A percentile compares a stretch with the other conserved stretches of the same genome.
These are phyloP conservation scores for Labrus mixtus DNA, from an alignment of 2,113 vertebrate species.

Conservation along the genomic window DNA sequence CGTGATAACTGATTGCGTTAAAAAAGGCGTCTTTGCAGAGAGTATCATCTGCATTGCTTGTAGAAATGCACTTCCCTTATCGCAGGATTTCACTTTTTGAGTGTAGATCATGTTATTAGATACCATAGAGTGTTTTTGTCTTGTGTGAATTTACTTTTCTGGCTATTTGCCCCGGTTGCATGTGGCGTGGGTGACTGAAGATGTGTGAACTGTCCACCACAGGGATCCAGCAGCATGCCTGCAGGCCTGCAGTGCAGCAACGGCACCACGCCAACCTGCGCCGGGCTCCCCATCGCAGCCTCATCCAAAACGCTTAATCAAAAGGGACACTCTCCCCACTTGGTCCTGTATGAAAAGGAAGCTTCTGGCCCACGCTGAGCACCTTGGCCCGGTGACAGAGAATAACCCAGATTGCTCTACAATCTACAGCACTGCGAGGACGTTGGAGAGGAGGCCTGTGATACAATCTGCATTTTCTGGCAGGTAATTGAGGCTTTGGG, in stretches of 20 bases:
- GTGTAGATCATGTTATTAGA: constrained; percentile 4
- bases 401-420: constrained; percentile 33
- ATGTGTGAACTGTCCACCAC: constrained; percentile 34
- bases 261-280: constrained; percentile 50
- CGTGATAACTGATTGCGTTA: too few relatives aligned
- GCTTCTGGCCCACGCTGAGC: constrained; percentile 47
- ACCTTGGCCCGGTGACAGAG: constrained; percentile 46
- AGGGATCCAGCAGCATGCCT: constrained; percentile 41
- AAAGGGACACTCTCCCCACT: constrained; percentile 56
- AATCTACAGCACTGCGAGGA: not conserved
- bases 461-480: constrained; percentile 55
- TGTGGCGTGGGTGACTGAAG: constrained; percentile 22
- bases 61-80: not conserved
- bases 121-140: not conserved
- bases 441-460: constrained; percentile 29
- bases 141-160: not conserved
- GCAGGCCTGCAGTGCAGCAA: constrained; percentile 36
- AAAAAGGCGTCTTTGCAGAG: too few relatives aligned
- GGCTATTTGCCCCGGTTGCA: constrained; percentile 28
- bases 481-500: constrained; percentile 56
- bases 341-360: constrained; percentile 54
- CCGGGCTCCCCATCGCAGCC: constrained; percentile 40
- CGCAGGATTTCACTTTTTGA: not conserved
- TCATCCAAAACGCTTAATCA: constrained; percentile 62
- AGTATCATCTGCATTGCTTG: too few relatives aligned